phyloP scores from a whole-genome alignment of 2,888 invertebrate species.

The Tuta absoluta region DNA sequence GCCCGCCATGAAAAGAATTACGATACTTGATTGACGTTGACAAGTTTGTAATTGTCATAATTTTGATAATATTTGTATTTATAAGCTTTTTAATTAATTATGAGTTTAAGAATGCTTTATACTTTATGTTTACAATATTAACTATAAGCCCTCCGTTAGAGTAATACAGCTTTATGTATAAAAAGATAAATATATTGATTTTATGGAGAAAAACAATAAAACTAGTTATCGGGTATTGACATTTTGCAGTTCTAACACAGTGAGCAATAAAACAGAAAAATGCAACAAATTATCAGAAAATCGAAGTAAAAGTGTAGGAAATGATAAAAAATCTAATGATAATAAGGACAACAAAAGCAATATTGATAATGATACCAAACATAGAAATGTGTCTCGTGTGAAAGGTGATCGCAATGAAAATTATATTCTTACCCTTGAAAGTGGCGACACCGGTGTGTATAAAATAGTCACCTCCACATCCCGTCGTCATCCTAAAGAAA shows the following conservation, averaged over 20 bases:
- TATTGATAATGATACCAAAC: background rate
- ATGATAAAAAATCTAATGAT: background rate
- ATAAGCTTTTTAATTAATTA: constrained; percentile 31
- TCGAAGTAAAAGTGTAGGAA: background rate
- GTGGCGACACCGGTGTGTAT: background rate
- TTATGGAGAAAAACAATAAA: background rate
- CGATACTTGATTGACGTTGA: background rate
- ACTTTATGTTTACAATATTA: constrained; percentile 26
- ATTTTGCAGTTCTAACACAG: background rate
- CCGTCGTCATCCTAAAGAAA: background rate
- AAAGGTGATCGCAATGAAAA: background rate
- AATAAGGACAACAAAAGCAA: background rate
- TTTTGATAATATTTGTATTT: constrained; percentile 38
- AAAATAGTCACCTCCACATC: background rate
- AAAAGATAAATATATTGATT: background rate
- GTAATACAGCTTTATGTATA: background rate
- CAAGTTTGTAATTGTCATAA: background rate
- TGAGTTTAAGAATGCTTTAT: constrained; percentile 22
- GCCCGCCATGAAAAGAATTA: no score
- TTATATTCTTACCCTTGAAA: background rate
- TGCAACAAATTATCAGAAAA: background rate
- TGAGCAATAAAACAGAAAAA: background rate
- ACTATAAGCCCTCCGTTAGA: constrained; percentile 20
- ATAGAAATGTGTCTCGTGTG: background rate
- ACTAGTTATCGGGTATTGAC: background rate